A percentile compares a stretch with the other conserved stretches of the same genome.
phyloP scores from a whole-genome alignment of 2,888 invertebrate species.

The Aporophyla nigra region DNA sequence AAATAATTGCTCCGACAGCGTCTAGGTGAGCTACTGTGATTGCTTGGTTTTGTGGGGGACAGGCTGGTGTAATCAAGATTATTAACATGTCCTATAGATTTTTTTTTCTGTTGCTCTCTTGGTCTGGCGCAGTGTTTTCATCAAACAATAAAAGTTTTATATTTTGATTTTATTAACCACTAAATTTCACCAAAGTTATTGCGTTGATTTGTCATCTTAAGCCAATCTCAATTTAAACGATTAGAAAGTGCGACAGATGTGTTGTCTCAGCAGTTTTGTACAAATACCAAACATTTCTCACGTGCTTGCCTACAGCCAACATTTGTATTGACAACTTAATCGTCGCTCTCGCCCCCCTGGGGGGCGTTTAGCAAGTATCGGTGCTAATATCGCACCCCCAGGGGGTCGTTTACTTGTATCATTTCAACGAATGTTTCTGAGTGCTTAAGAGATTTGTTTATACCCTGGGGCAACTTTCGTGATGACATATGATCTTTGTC shows the following conservation, averaged over 20 bases:
- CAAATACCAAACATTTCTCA: slow-evolving; percentile 16
- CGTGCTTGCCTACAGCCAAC: slow-evolving; percentile 1
- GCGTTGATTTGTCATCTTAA: not conserved
- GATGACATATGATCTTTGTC: not conserved
- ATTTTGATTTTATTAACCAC: not conserved
- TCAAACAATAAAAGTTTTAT: not conserved
- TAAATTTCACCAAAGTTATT: not conserved
- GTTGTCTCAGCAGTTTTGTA: not conserved
- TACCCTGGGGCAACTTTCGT: not conserved
- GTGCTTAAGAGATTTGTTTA: not conserved
- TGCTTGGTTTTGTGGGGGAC: not conserved
- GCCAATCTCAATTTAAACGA: not conserved
- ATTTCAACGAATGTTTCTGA: slow-evolving; percentile 11
- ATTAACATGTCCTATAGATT: not conserved
- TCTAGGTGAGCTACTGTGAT: not conserved
- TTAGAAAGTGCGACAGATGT: slow-evolving; percentile 33
- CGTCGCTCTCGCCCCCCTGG: not conserved
- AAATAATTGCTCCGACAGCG: slow-evolving; percentile 5
- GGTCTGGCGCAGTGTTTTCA: not conserved
- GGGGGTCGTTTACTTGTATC: slow-evolving; percentile 29
- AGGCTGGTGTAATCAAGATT: not conserved
- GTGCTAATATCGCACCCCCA: slow-evolving; percentile 19
- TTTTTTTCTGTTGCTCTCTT: not conserved
- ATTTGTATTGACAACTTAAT: slow-evolving; percentile 50
- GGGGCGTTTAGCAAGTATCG: slow-evolving; percentile 19